Evolutionary conservation across 2,113 vertebrate genomes (phyloP), one percentile per base, ranked within the genome.

Genomic region (Bufo bufo): DNA sequence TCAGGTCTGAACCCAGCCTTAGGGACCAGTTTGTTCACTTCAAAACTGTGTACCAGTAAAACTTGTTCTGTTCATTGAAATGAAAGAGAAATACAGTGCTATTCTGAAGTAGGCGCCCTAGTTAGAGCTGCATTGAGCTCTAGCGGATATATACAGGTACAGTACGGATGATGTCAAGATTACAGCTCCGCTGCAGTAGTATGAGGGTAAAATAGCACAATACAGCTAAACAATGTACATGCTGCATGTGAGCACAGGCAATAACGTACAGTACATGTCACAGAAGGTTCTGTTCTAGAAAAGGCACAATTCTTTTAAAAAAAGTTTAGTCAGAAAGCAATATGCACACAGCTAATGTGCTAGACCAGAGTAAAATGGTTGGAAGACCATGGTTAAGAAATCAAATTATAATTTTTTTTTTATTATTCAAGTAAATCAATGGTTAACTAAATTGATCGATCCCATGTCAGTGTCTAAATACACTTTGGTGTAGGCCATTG

Each of bases 301-400:
- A 86, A 86, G 72, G 85, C 85, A 86, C 85, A 52, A 63, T 63
- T 78, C n/a, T 77, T 63, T 33, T 1, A 33, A 33, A 33, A 58
- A 23, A 74, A 23, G 16, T 77, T 6, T 54, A 59, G 17, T n/a
- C 12, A 43, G 20, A 74, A 85, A 75, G 43, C 84, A 85, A 77
- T 14, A 47, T 85, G 85, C 43, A 52, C 52, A 52, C 23, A 50
- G 56, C 56, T 23, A 47, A 65, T 77, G 72, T 77, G 72, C 52
- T 7, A 13, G 9, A 20, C 6, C 52, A 45, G 47, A 74, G 8
- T 10, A 16, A n/a, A 50, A 65, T 52, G 7, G 13, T 65, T 85
- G 84, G 84, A 74, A 85, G 84, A 85, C 63, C 47, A 20, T 69
- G 17, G 59, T 20, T 58, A 43, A 23, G 20, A 1, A 3, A 71